These are phyloP conservation scores for Alosa alosa DNA, from an alignment of 2,113 vertebrate species.

Conservation along the genomic window DNA sequence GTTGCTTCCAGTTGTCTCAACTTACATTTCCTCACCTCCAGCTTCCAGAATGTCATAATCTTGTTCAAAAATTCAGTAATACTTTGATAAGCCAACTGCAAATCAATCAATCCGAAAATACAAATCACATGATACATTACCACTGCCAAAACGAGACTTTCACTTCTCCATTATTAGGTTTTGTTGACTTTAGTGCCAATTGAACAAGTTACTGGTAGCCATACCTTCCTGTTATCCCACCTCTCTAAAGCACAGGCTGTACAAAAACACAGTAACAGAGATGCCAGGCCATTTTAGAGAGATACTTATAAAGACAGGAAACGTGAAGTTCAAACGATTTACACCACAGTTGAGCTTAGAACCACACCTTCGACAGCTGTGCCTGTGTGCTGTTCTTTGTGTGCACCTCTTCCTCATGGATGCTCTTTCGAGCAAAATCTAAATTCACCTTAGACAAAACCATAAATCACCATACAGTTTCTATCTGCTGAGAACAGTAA, in stretches of 20 bases:
- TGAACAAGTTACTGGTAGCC: neutral
- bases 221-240: neutral
- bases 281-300: neutral
- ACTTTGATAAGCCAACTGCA: neutral
- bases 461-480: constrained; percentile 14
- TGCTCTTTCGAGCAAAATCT: neutral
- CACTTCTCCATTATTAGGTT: neutral
- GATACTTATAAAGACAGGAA: neutral
- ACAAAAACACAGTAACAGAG: neutral
- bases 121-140: neutral
- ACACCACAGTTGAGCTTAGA: constrained; percentile 46
- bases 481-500: neutral
- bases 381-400: constrained; percentile 27
- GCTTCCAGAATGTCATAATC: neutral
- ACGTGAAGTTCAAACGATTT: constrained; percentile 25
- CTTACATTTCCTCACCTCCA: neutral
- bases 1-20: neutral
- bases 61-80: neutral
- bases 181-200: neutral
- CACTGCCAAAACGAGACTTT: neutral
- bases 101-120: neutral
- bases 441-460: neutral
- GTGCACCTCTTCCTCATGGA: neutral
- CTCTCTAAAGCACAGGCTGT: neutral
- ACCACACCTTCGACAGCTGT: constrained; percentile 38